phyloP scores from a whole-genome alignment of 1,140 invertebrate species.

The Hylaeus anthracinus region DNA sequence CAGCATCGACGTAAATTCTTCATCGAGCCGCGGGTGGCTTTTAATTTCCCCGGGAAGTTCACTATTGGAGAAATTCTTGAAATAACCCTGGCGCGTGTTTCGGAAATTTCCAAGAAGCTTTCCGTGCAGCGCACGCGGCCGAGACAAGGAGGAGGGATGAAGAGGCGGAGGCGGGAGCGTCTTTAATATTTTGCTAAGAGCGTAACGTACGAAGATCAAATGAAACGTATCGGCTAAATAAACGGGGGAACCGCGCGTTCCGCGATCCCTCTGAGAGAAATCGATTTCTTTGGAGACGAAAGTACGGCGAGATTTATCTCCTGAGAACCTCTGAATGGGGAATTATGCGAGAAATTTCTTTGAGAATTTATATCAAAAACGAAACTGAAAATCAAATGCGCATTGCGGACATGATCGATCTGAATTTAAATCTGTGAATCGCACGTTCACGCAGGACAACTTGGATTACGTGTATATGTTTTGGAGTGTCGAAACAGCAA shows the following conservation, averaged over 20 bases:
- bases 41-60: background rate
- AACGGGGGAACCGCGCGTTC: background rate
- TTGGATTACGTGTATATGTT: too few relatives aligned
- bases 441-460: too few relatives aligned
- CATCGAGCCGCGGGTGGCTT: background rate
- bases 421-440: too few relatives aligned
- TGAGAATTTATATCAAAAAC: background rate
- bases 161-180: too few relatives aligned
- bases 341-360: too few relatives aligned
- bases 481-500: background rate
- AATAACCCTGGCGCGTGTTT: background rate
- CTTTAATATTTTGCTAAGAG: background rate
- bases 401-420: too few relatives aligned
- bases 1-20: background rate
- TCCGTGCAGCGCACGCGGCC: background rate
- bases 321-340: too few relatives aligned
- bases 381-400: too few relatives aligned
- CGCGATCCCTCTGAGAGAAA: background rate
- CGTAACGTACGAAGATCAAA: too few relatives aligned
- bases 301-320: too few relatives aligned
- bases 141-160: background rate
- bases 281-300: background rate
- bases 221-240: background rate
- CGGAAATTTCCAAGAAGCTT: background rate
- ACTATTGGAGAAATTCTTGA: background rate